Evolutionary conservation across 2,113 vertebrate species (phyloP).

Genomic region (Oryzias curvinotus): DNA sequence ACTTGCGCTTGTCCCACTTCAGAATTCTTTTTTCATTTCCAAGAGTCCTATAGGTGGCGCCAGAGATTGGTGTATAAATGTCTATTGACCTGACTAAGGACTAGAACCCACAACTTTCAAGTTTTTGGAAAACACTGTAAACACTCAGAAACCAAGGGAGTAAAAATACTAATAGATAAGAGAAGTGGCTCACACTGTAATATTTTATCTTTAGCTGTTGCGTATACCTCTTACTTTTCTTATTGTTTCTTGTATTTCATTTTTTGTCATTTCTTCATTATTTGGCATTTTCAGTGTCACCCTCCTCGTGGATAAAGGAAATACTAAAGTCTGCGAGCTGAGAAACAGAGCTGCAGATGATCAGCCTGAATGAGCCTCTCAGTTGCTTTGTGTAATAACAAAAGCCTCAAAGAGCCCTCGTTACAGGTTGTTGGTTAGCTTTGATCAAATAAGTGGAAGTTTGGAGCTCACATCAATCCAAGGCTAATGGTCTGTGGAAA

Average conservation of each 20-base stretch:
- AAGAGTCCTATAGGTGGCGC: too few species aligned
- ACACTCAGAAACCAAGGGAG: background rate
- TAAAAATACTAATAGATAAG: background rate
- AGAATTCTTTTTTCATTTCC: too few species aligned
- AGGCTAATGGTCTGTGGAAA: conserved; percentile 45
- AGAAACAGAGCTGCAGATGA: background rate
- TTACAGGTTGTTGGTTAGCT: conserved; percentile 41
- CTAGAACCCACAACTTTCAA: too few species aligned
- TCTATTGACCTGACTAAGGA: too few species aligned
- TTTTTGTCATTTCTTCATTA: background rate
- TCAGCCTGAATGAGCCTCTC: background rate
- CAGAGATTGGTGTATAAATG: too few species aligned
- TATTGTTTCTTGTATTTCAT: background rate
- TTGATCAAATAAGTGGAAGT: conserved; percentile 41
- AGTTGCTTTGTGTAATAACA: conserved; percentile 19
- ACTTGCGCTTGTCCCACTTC: too few species aligned
- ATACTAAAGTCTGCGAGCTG: conserved; percentile 8
- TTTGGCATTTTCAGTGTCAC: background rate
- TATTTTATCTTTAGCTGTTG: background rate
- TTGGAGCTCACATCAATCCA: conserved; percentile 40
- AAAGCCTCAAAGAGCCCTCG: conserved; percentile 13
- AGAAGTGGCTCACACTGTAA: background rate
- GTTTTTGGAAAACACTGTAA: too few species aligned
- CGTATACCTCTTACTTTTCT: background rate
- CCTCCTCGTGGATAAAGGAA: conserved; percentile 1